These are phyloP conservation scores for Oconnorella tubifera DNA, from an alignment of 2,888 invertebrate genomes.

Conservation along the genomic window DNA sequence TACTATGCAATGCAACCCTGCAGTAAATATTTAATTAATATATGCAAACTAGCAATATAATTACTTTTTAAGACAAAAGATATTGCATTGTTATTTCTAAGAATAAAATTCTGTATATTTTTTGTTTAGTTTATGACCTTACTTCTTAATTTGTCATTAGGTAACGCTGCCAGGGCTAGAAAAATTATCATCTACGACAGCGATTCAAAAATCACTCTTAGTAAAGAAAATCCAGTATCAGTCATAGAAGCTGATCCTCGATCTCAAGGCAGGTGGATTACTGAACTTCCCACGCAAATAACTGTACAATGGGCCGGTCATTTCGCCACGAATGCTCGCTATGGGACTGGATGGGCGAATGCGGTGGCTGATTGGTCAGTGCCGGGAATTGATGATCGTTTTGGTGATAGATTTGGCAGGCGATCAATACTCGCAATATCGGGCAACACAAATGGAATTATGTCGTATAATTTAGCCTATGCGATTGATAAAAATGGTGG, in stretches of 20 bases:
- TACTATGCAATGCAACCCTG: no score
- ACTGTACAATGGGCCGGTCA: not conserved
- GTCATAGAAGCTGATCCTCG: not conserved
- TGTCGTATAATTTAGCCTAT: not conserved
- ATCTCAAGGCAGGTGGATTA: not conserved
- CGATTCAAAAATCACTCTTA: not conserved
- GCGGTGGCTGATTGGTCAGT: not conserved
- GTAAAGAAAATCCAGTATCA: not conserved
- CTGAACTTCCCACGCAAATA: not conserved
- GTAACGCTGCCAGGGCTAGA: not conserved
- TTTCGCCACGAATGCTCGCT: not conserved
- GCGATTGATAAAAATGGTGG: not conserved
- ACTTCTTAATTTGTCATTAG: no score
- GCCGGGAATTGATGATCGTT: constrained; percentile 4
- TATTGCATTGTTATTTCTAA: no score
- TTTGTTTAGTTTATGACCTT: no score
- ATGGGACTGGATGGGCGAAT: not conserved
- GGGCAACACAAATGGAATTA: not conserved
- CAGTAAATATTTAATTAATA: no score
- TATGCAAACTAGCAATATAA: no score
- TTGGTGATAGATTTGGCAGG: not conserved
- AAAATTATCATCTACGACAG: not conserved
- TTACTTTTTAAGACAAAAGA: no score
- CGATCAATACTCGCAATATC: not conserved
- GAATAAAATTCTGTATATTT: no score